phyloP scores from a whole-genome alignment of 2,113 vertebrate species.

The Platanista minor region DNA sequence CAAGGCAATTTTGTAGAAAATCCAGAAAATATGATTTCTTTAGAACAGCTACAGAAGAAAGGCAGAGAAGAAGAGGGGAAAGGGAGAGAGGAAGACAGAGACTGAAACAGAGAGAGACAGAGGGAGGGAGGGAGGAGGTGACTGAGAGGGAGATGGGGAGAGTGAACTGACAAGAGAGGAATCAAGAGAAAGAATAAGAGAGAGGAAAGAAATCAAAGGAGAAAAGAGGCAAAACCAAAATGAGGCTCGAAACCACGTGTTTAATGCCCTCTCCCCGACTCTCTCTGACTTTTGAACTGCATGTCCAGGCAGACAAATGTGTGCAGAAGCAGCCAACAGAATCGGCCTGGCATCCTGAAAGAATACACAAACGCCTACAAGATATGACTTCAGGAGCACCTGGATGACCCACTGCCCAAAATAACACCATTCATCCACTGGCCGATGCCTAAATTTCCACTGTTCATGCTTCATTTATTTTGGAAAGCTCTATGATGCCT shows the following conservation, averaged over 20 bases:
- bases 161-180: not conserved
- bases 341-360: not conserved
- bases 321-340: not conserved
- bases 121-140: not conserved
- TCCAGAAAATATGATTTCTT: constrained; percentile 37
- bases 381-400: constrained; percentile 10
- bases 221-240: not conserved
- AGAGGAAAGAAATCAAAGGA: not conserved
- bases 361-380: constrained; percentile 27
- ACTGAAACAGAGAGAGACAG: not conserved
- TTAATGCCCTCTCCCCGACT: not conserved
- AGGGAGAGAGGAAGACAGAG: not conserved
- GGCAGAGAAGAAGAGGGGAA: not conserved
- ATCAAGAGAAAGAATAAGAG: not conserved
- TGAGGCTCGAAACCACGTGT: not conserved
- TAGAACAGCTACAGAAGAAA: constrained; percentile 4
- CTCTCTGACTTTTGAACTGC: not conserved
- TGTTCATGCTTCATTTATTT: not conserved
- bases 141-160: fast-evolving
- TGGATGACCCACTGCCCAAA: constrained; percentile 48
- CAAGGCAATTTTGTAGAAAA: constrained; percentile 35
- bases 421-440: constrained; percentile 9
- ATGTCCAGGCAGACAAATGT: constrained; percentile 33
- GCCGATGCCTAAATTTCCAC: not conserved
- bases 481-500: not conserved